Conservation (phyloP, 1,140 invertebrate genomes). For the Cherax destructor region DNA sequence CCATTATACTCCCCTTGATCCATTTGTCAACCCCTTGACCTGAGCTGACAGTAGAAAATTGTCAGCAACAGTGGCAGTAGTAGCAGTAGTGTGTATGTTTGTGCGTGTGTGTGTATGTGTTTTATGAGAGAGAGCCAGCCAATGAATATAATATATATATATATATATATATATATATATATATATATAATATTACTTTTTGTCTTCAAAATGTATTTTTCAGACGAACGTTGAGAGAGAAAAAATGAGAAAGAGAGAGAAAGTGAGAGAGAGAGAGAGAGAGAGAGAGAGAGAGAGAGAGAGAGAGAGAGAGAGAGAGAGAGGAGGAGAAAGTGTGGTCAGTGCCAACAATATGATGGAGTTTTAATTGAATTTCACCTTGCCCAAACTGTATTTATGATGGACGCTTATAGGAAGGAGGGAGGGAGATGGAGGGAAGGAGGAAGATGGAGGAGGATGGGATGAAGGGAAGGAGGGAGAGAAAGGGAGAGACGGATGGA, state of each 20-base stretch:
- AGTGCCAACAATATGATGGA: constrained; percentile 34
- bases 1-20: too few species aligned
- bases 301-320: constrained; percentile 42
- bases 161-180: too few species aligned
- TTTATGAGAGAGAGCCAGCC: too few species aligned
- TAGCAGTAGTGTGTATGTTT: too few species aligned
- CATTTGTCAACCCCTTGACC: too few species aligned
- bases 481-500: background rate
- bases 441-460: background rate
- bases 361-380: constrained; percentile 41
- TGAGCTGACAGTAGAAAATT: too few species aligned
- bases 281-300: constrained; percentile 25
- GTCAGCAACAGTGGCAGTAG: background rate
- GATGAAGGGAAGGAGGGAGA: background rate
- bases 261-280: background rate
- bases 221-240: background rate
- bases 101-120: too few species aligned
- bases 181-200: too few species aligned
- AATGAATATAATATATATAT: too few species aligned
- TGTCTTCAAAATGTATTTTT: too few species aligned
- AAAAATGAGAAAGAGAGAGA: background rate
- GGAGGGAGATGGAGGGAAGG: background rate
- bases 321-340: background rate
- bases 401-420: background rate
- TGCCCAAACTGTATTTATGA: constrained; percentile 30